Evolutionary conservation across 2,113 vertebrate genomes (phyloP), one percentile per base, ranked within the genome.

Genomic region (Danionella cerebrum): DNA sequence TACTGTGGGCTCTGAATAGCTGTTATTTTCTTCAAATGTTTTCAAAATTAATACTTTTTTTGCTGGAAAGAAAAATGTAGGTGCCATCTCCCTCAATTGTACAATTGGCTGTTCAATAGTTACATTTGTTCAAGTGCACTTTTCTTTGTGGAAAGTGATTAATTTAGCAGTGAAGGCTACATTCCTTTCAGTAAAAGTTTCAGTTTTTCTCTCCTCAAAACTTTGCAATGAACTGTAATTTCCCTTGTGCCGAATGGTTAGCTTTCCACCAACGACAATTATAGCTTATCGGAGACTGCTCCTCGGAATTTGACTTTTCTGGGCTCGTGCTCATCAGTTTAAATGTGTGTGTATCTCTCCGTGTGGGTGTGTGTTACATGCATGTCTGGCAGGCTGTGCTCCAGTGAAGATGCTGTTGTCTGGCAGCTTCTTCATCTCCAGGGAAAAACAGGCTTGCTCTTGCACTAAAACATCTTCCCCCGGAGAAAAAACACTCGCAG

Each of bases 361-460:
- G 13, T 13, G 21, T 48, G 29, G 29, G 59, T 19, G 44, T 44
- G 24, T 60, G 38, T 60, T 42, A 19, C 44, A 25, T 44, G 42
- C 60, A 48, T 64, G 60, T 64, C 60, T 64, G 60, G 41, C 39
- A 64, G 44, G 60, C 31, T 64, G 60, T 64, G 60, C 60, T 64
- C 44, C 44, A 64, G 27, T 64, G 60, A 64, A 64, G 60, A 48
- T 64, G 60, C 42, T 48, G 60, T 64, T 64, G 60, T 64, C 29
- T 64, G 60, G 44, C 60, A 64, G 60, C 29, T 64, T 48, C 44
- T 64, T 64, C 31, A 64, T 64, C 60, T 64, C 60, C 29, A 64
- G 60, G 60, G 60, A 64, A 21, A 64, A 64, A 64, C 60, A 64
- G 44, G 44, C 42, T 64, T 64, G 60, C 60, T 50, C 44, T 48